Conservation (phyloP, 2,113 vertebrate species). For the Oophaga pumilio region DNA sequence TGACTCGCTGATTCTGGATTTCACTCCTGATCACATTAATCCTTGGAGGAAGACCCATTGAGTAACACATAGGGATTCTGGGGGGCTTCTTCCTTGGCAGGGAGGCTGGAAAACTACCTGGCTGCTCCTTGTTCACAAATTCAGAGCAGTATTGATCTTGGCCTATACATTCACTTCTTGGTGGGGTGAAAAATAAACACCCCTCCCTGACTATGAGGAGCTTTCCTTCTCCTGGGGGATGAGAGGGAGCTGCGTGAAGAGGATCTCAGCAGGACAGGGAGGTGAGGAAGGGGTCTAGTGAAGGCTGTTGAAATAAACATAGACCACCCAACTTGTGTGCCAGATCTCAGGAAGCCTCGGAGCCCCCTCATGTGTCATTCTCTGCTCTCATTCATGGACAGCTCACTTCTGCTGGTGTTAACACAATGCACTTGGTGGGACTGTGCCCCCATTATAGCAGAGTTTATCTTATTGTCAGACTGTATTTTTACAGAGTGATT, state of each 20-base stretch:
- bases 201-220: conserved; percentile 45
- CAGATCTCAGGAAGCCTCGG: conserved; percentile 59
- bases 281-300: conserved; percentile 55
- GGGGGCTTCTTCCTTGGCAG: conserved; percentile 31
- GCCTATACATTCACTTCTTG: conserved; percentile 49
- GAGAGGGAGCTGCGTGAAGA: conserved; percentile 38
- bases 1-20: neutral
- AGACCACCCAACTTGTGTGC: conserved; percentile 60
- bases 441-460: conserved; percentile 27
- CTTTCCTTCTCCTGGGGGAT: conserved; percentile 50
- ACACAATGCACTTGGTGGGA: conserved; percentile 42
- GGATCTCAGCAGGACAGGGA: conserved; percentile 53
- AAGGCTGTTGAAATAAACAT: conserved; percentile 58
- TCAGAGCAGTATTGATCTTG: conserved; percentile 44
- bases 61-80: conserved; percentile 35
- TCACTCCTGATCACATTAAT: neutral
- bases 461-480: conserved; percentile 31
- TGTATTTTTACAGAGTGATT: conserved; percentile 47
- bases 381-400: conserved; percentile 42
- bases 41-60: neutral
- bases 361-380: conserved; percentile 50
- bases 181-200: conserved; percentile 51
- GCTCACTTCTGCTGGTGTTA: conserved; percentile 33
- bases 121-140: conserved; percentile 44
- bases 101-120: conserved; percentile 46